These are phyloP conservation scores for Phymatocera aterrima DNA, from an alignment of 2,888 invertebrate genomes.

Conservation along the genomic window DNA sequence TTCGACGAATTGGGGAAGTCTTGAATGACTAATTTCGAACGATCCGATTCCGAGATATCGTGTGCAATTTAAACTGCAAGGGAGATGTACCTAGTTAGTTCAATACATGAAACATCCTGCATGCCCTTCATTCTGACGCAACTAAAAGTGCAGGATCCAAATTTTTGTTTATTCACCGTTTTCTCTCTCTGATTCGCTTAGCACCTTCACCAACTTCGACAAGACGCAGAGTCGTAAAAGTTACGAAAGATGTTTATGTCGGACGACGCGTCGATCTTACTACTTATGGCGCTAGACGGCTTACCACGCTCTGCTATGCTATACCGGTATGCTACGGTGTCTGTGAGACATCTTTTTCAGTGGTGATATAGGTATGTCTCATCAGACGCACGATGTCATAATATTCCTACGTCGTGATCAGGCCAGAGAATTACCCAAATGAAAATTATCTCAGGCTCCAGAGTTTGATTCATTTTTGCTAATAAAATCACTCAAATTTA, in stretches of 20 bases:
- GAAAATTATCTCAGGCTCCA: no score
- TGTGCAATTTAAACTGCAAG: background rate
- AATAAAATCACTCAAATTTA: no score
- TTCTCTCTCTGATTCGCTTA: background rate
- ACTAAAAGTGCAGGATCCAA: slow-evolving; percentile 12
- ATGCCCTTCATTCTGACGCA: background rate
- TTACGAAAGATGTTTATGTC: slow-evolving; percentile 19
- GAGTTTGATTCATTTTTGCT: no score
- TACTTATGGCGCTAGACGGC: slow-evolving; percentile 1
- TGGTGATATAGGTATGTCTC: background rate
- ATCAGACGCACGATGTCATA: no score
- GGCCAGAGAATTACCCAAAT: no score
- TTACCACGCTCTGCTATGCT: background rate
- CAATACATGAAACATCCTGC: background rate
- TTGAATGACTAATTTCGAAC: background rate
- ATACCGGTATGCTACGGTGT: background rate
- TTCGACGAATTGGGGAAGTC: background rate
- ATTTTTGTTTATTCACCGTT: background rate
- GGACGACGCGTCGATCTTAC: slow-evolving; percentile 31
- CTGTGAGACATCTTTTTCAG: background rate
- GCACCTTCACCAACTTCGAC: background rate
- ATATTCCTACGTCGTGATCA: no score
- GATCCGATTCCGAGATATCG: background rate
- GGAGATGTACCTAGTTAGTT: background rate
- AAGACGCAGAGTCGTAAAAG: slow-evolving; percentile 25